These are phyloP conservation scores for Xenus cinereus DNA, from an alignment of 2,113 vertebrate genomes.

Conservation along the genomic window DNA sequence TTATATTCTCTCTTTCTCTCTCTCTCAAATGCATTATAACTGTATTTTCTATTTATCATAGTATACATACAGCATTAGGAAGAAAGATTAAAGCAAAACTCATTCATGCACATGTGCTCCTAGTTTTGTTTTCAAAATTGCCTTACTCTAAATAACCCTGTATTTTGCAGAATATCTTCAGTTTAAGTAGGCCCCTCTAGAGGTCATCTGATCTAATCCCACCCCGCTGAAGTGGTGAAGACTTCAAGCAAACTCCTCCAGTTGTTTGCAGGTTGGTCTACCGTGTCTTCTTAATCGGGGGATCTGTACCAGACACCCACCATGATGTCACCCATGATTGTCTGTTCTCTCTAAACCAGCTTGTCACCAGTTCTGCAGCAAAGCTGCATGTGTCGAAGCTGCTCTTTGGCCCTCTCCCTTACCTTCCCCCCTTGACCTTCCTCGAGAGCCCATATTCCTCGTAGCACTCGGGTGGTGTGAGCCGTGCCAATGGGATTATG, in stretches of 20 bases:
- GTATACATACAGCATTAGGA: neutral
- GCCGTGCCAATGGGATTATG: neutral
- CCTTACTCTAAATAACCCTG: neutral
- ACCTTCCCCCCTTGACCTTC: neutral
- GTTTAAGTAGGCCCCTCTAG: neutral
- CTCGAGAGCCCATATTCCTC: neutral
- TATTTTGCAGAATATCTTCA: neutral
- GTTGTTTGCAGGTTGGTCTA: neutral
- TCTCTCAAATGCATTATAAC: neutral
- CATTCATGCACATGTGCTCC: rapidly evolving
- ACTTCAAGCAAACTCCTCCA: neutral
- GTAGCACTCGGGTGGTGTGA: neutral
- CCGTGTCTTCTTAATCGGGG: neutral
- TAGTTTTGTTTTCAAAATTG: neutral
- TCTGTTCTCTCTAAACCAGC: neutral
- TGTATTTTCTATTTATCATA: neutral
- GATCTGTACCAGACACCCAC: neutral
- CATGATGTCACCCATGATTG: neutral
- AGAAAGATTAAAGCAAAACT: neutral
- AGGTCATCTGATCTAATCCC: neutral
- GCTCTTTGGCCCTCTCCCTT: neutral
- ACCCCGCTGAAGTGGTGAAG: neutral
- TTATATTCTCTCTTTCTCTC: neutral
- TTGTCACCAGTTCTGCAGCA: neutral
- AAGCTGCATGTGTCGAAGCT: neutral